Conservation (phyloP, 2,797 vertebrate genomes). For the Chiroxiphia lanceolata region DNA sequence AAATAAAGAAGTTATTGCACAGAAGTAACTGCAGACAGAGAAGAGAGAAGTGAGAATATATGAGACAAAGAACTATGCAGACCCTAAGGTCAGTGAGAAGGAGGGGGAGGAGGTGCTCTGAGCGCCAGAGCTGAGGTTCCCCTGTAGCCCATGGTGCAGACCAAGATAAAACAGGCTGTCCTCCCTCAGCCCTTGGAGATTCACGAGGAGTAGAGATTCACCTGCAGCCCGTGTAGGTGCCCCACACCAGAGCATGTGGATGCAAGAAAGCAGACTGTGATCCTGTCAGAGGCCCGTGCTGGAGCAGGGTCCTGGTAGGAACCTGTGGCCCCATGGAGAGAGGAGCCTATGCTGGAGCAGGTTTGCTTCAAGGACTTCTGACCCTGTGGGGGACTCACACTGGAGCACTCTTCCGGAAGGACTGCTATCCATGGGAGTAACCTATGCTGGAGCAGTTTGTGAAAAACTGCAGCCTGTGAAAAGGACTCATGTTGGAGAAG, state of each 20-base stretch:
- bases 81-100: not conserved
- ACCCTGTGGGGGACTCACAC: not conserved
- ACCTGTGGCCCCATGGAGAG: not conserved
- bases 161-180: not conserved
- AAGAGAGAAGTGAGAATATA: not conserved
- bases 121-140: not conserved
- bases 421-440: not conserved
- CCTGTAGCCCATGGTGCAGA: not conserved
- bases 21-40: not conserved
- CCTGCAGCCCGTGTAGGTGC: not conserved
- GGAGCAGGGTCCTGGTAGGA: too few species aligned
- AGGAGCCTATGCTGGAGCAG: too few species aligned
- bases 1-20: not conserved
- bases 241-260: not conserved
- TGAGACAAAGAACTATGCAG: not conserved
- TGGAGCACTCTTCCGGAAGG: not conserved
- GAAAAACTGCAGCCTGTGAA: not conserved
- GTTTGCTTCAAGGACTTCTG: not conserved
- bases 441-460: not conserved
- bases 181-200: not conserved
- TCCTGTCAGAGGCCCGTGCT: too few species aligned
- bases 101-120: not conserved
- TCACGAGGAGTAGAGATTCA: not conserved
- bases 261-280: not conserved
- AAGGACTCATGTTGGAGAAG: not conserved